Evolutionary conservation across 2,888 invertebrate species (phyloP).

Genomic region (Mythimna loreyi): DNA sequence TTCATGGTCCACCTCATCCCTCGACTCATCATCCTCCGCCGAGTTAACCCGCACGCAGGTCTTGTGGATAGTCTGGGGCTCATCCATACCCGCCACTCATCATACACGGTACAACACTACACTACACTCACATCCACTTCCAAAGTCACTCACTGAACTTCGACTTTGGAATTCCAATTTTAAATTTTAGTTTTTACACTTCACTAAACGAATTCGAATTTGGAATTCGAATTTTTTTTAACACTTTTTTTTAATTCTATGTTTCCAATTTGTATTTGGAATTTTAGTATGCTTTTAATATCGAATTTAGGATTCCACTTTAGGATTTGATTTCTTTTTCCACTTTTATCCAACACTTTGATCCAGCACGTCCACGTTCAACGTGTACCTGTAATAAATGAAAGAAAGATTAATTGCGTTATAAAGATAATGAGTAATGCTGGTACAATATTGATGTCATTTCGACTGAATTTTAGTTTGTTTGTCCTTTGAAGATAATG

Average conservation of each 20-base stretch:
- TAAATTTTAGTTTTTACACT: conserved; percentile 34
- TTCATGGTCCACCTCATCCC: conserved; percentile 85
- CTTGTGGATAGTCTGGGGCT: conserved; percentile 82
- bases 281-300: conserved; percentile 25
- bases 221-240: conserved; percentile 12
- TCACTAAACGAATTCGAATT: conserved; percentile 24
- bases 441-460: conserved; percentile 73
- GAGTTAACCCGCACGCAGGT: conserved; percentile 88
- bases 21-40: conserved; percentile 85
- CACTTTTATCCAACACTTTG: conserved; percentile 19
- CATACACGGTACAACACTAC: conserved; percentile 72
- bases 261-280: conserved; percentile 25
- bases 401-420: conserved; percentile 56
- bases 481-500: conserved; percentile 49
- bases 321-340: conserved; percentile 8
- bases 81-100: conserved; percentile 88
- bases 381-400: conserved; percentile 61
- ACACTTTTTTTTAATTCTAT: not conserved
- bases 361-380: conserved; percentile 36
- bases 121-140: conserved; percentile 50
- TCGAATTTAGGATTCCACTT: not conserved
- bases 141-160: conserved; percentile 23
- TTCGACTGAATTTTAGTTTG: conserved; percentile 44
- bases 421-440: conserved; percentile 60
- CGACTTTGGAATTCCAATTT: conserved; percentile 34